Evolutionary conservation across 2,888 invertebrate species (phyloP).

Genomic region (Platynereis dumerilii): DNA sequence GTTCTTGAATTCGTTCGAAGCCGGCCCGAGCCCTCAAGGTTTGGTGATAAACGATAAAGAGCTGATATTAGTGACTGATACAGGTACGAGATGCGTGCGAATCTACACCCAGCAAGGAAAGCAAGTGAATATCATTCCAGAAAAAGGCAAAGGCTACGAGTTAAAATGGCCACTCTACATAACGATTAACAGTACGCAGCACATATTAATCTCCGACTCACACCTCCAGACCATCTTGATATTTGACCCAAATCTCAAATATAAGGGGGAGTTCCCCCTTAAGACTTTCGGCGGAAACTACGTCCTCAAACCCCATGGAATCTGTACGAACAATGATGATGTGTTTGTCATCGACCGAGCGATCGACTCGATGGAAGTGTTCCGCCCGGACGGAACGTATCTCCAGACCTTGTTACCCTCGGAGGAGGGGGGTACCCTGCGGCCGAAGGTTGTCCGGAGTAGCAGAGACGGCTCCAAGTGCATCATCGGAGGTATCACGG

Average conservation of each 20-base stretch:
- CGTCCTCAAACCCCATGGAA: constrained; percentile 31
- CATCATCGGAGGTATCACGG: constrained; percentile 24
- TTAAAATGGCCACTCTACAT: constrained; percentile 33
- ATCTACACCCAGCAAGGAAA: constrained; percentile 24
- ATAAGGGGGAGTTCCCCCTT: constrained; percentile 6
- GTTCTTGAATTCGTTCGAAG: constrained; percentile 25
- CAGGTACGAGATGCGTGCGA: constrained; percentile 26
- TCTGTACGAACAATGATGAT: constrained; percentile 27
- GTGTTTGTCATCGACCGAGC: constrained; percentile 28
- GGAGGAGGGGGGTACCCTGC: constrained; percentile 19
- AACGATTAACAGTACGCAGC: background rate
- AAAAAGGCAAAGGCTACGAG: constrained; percentile 13
- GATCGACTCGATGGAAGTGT: constrained; percentile 30
- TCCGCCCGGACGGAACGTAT: constrained; percentile 15
- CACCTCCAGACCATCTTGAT: constrained; percentile 27
- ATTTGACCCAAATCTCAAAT: constrained; percentile 20
- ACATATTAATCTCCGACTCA: constrained; percentile 28
- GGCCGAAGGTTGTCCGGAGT: constrained; percentile 20
- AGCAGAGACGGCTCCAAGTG: constrained; percentile 6
- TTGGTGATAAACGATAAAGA: constrained; percentile 24
- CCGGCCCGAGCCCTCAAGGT: constrained; percentile 25
- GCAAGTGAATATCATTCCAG: constrained; percentile 8
- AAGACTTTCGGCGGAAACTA: constrained; percentile 28
- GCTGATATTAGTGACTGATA: constrained; percentile 31
- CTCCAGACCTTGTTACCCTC: constrained; percentile 27